phyloP scores from a whole-genome alignment of 2,888 invertebrate genomes.

The Doris montereyensis region DNA sequence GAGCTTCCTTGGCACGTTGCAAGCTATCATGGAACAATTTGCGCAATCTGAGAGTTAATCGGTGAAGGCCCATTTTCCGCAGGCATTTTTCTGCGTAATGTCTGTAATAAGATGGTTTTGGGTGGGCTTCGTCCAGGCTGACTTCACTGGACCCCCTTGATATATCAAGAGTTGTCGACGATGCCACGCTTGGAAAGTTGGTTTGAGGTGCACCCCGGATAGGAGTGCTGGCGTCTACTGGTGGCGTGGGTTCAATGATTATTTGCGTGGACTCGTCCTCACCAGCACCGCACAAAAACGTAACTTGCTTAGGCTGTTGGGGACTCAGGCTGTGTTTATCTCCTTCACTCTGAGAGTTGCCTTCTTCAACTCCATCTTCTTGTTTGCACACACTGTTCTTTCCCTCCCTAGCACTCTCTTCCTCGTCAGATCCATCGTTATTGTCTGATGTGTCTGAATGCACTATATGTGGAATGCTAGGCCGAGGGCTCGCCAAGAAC shows the following conservation, averaged over 20 bases:
- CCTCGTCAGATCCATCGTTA: slow-evolving; percentile 41
- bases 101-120: slow-evolving; percentile 73
- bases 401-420: slow-evolving; percentile 43
- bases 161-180: slow-evolving; percentile 46
- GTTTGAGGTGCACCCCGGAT: slow-evolving; percentile 41
- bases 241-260: slow-evolving; percentile 34
- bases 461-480: slow-evolving; percentile 48
- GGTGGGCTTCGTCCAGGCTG: slow-evolving; percentile 59
- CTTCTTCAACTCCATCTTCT: slow-evolving; percentile 35
- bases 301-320: slow-evolving; percentile 42
- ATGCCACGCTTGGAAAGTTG: slow-evolving; percentile 37
- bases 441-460: slow-evolving; percentile 40
- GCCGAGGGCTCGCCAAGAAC: slow-evolving; percentile 40
- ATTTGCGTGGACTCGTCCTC: slow-evolving; percentile 38
- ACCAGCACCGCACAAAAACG: slow-evolving; percentile 42
- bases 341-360: slow-evolving; percentile 44
- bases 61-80: slow-evolving; percentile 87
- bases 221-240: slow-evolving; percentile 57
- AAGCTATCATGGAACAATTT: slow-evolving; percentile 70
- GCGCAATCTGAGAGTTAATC: slow-evolving; percentile 86
- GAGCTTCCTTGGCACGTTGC: slow-evolving; percentile 64
- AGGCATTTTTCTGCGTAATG: slow-evolving; percentile 89
- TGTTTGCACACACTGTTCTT: slow-evolving; percentile 35
- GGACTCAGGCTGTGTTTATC: slow-evolving; percentile 38
- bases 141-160: slow-evolving; percentile 65